Evolutionary conservation across 2,113 vertebrate genomes (phyloP), one percentile per base, ranked within the genome.

Genomic region (Cochlearius cochlearius): DNA sequence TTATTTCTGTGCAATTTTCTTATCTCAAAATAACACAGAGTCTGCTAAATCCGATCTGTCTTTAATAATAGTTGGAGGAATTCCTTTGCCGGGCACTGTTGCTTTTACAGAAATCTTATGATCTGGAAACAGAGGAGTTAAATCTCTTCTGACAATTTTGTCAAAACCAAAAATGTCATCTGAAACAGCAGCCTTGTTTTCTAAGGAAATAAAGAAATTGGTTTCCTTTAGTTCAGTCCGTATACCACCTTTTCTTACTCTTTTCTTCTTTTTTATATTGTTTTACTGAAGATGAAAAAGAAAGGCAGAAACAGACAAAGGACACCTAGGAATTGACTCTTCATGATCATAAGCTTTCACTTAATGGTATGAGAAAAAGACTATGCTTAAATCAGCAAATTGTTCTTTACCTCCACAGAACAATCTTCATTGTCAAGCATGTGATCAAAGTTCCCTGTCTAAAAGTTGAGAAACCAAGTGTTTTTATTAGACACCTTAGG

Each of bases 1-100:
- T 98, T 98, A 97, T 98, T 97, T 98, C 97, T 95, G 63, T 90
- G 79, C 86, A 95, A 96, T 97, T 98, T 97, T 97, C 97, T 98
- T 98, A 98, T 98, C 96, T 98, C 96, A 95, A 97, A 98, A 97
- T 95, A 98, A 92, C 95, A 90, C 76, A 3, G 81, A 96, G 91
- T 96, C 97, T 60, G 81, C 82, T 94, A 94, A 96, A 97, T 97
- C 92, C 6, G 87, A 98, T 97, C 95, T 96, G 96, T 94, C 91
- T 97, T 98, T 96, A 97, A 95, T 97, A 96, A 96, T 34, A 94
- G 96, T 94, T 90, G 71, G 90, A 96, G 71, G 94, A 96, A 95
- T 97, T 96, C 88, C 71, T 97, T 96, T 93, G n/a, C 87, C 47
- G 1, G 29, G 49, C 76, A 55, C 45, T 74, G 45, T 47, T 93